Evolutionary conservation across 2,797 vertebrate species (phyloP).

Genomic region (Oceanodroma leucorhoa): DNA sequence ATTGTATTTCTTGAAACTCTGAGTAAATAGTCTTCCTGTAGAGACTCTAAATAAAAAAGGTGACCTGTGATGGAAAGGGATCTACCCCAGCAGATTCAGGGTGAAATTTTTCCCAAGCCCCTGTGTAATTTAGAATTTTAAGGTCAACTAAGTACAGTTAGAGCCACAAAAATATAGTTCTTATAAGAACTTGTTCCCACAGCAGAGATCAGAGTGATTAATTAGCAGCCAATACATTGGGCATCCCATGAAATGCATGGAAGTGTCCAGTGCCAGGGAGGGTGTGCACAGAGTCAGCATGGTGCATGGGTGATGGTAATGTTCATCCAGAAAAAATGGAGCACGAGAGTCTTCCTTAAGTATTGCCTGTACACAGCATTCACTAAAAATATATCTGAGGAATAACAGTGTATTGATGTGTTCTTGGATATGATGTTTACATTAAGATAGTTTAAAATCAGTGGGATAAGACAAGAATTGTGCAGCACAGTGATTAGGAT

Average conservation of each 20-base stretch:
- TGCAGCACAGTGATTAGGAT: neutral
- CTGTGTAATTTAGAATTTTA: neutral
- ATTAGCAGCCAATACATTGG: neutral
- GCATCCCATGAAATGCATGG: neutral
- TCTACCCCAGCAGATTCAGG: neutral
- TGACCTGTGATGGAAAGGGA: neutral
- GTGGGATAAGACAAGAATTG: neutral
- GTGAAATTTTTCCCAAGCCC: neutral
- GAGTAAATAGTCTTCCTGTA: neutral
- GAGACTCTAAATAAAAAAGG: neutral
- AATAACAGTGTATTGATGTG: neutral
- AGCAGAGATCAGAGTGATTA: neutral
- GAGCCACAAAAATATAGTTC: neutral
- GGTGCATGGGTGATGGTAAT: neutral
- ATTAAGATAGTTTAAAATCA: neutral
- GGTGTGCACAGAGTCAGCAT: rapidly evolving
- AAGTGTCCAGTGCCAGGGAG: neutral
- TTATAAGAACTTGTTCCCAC: neutral
- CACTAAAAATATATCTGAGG: neutral
- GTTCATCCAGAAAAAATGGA: neutral
- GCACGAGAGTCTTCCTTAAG: neutral
- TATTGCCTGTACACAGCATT: neutral
- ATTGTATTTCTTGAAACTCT: neutral
- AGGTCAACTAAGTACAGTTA: neutral
- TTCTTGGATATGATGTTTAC: neutral